These are phyloP conservation scores for Carterocephalus palaemon DNA, from an alignment of 2,888 invertebrate genomes.

Conservation along the genomic window DNA sequence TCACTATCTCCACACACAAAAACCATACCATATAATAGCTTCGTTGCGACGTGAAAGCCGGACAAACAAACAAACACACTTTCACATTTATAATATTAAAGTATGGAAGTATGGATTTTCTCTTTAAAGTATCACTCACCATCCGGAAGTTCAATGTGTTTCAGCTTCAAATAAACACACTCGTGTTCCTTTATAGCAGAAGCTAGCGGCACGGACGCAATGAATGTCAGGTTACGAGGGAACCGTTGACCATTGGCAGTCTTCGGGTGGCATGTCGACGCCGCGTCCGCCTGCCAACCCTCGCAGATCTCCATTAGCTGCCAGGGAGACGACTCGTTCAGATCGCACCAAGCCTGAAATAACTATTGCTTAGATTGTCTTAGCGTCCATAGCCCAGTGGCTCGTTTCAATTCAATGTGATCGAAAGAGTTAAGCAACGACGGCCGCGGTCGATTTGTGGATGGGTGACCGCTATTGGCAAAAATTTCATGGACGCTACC, in stretches of 20 bases:
- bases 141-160: constrained; percentile 59
- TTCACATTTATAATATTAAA: too few relatives aligned
- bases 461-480: too few relatives aligned
- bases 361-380: not conserved
- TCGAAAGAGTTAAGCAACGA: too few relatives aligned
- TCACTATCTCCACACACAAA: too few relatives aligned
- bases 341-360: constrained; percentile 53
- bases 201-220: constrained; percentile 46
- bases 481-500: too few relatives aligned
- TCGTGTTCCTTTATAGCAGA: constrained; percentile 44
- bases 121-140: constrained; percentile 36
- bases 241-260: constrained; percentile 42
- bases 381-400: too few relatives aligned
- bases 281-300: constrained; percentile 60
- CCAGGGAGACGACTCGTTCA: constrained; percentile 52
- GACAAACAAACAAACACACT: too few relatives aligned
- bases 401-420: too few relatives aligned
- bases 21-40: too few relatives aligned
- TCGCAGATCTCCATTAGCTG: constrained; percentile 67
- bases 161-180: constrained; percentile 58
- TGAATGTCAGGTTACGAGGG: constrained; percentile 56
- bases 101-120: too few relatives aligned
- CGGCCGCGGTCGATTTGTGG: too few relatives aligned
- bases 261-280: constrained; percentile 53
- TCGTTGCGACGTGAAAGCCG: too few relatives aligned